Conservation (phyloP, 2,113 vertebrate species). For the Toxotes chatareus region DNA sequence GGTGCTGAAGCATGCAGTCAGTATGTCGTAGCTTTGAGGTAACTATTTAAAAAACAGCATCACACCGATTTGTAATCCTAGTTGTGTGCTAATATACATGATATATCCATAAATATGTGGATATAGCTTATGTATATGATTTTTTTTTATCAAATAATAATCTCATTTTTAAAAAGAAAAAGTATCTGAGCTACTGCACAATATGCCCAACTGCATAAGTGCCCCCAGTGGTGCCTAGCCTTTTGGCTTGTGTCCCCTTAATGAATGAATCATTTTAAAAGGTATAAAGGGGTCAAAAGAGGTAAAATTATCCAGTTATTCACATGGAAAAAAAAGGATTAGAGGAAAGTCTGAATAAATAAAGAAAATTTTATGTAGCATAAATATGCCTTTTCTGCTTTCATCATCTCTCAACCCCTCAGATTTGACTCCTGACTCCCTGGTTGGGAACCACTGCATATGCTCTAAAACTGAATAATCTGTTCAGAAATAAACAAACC, state of each 20-base stretch:
- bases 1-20: neutral
- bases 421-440: constrained; percentile 1
- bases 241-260: neutral
- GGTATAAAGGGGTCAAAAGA: neutral
- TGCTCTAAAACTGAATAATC: constrained; percentile 29
- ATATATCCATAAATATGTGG: neutral
- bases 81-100: neutral
- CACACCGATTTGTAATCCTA: neutral
- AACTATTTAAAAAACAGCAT: neutral
- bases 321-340: neutral
- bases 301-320: neutral
- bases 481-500: constrained; percentile 34
- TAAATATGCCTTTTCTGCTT: too few species aligned
- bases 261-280: constrained; percentile 2
- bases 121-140: neutral
- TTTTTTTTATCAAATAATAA: too few species aligned
- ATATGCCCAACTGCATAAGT: neutral
- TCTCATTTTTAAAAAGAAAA: too few species aligned
- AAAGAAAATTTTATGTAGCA: neutral
- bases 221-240: neutral
- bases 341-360: neutral
- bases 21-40: neutral
- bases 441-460: neutral
- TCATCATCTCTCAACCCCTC: neutral
- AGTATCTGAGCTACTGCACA: neutral